phyloP scores from a whole-genome alignment of 2,797 vertebrate species.

The Amniataba percoides region DNA sequence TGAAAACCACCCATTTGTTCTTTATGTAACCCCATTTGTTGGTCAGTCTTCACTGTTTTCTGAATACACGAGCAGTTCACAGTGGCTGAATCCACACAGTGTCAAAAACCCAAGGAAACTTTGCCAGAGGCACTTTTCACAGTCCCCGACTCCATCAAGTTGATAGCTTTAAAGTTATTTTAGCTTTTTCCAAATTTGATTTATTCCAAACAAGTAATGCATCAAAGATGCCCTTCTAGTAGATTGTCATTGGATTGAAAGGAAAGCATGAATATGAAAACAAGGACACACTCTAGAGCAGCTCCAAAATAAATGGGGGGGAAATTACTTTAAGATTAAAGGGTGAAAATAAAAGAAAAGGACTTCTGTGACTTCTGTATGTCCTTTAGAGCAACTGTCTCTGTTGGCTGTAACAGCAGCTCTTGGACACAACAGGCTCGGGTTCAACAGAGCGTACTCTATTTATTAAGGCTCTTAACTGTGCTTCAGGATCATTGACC shows the following conservation, averaged over 20 bases:
- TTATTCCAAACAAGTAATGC: conserved; percentile 72
- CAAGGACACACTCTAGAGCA: conserved; percentile 55
- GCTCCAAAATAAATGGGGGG: conserved; percentile 41
- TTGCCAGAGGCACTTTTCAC: conserved; percentile 56
- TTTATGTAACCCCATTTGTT: conserved; percentile 31
- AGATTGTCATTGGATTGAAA: conserved; percentile 69
- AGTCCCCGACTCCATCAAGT: conserved; percentile 53
- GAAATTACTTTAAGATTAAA: conserved; percentile 52
- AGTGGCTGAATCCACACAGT: conserved; percentile 44
- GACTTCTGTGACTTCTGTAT: conserved; percentile 51
- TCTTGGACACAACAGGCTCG: conserved; percentile 14
- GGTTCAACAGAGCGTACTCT: conserved; percentile 41
- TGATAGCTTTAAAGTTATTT: conserved; percentile 67
- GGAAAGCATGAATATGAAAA: conserved; percentile 66
- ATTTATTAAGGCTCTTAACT: conserved; percentile 62
- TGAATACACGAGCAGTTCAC: conserved; percentile 20
- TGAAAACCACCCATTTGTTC: conserved; percentile 18
- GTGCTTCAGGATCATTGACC: conserved; percentile 49
- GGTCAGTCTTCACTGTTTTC: conserved; percentile 37
- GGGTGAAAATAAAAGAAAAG: conserved; percentile 36
- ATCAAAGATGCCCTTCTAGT: conserved; percentile 63
- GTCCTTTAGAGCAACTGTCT: conserved; percentile 49
- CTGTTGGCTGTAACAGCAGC: conserved; percentile 37
- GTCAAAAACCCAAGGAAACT: conserved; percentile 43
- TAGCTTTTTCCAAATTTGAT: conserved; percentile 61